Evolutionary conservation across 2,888 invertebrate species (phyloP).

Genomic region (Melanchra persicariae): DNA sequence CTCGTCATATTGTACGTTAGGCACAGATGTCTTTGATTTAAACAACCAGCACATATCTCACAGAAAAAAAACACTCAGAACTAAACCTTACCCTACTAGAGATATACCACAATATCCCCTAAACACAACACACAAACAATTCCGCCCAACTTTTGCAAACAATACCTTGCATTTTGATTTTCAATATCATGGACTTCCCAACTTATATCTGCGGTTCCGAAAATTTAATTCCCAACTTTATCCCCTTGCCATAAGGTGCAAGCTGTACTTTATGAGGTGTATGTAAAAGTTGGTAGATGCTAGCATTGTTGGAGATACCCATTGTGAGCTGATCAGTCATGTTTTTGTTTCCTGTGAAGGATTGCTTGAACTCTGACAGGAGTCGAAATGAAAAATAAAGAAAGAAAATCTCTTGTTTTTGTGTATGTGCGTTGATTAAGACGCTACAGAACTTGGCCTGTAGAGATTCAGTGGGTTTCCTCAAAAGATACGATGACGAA

Average conservation of each 20-base stretch:
- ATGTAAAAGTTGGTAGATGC: conserved; percentile 18
- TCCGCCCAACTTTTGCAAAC: conserved; percentile 16
- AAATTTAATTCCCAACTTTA: neutral
- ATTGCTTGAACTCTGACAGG: conserved; percentile 71
- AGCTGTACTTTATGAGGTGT: neutral
- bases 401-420: neutral
- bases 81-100: neutral
- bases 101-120: neutral
- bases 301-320: conserved; percentile 37
- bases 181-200: conserved; percentile 31
- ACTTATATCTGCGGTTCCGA: conserved; percentile 3
- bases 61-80: neutral
- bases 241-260: neutral
- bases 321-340: conserved; percentile 51
- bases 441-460: neutral
- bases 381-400: conserved; percentile 36
- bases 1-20: conserved; percentile 66
- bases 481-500: neutral
- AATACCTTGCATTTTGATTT: conserved; percentile 50
- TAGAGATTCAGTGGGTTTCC: conserved; percentile 6
- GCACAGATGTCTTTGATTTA: conserved; percentile 74
- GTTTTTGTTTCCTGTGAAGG: conserved; percentile 65
- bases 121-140: neutral
- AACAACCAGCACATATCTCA: conserved; percentile 13
- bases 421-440: neutral